Evolutionary conservation across 2,797 vertebrate species (phyloP).

Genomic region (Kryptopterus vitreolus): DNA sequence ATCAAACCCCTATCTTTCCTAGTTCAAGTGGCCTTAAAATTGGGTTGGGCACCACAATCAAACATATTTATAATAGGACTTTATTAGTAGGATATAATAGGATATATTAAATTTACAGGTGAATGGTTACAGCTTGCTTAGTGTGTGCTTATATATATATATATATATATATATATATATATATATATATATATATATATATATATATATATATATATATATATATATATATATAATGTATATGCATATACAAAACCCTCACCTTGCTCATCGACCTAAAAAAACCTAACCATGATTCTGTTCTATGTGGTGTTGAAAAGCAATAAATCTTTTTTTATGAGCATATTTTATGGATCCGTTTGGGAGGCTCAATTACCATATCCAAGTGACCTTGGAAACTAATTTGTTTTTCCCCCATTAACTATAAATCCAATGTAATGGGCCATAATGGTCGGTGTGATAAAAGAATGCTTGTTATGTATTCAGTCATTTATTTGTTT

Average conservation of each 20-base stretch:
- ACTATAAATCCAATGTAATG: conserved; percentile 66
- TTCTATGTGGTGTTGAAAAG: conserved; percentile 57
- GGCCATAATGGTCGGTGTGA: conserved; percentile 59
- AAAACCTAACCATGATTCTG: conserved; percentile 31
- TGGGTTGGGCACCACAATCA: not conserved
- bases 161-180: too few species aligned
- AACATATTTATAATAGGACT: not conserved
- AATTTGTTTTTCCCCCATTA: conserved; percentile 74
- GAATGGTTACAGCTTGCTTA: not conserved
- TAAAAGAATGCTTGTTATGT: conserved; percentile 51
- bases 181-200: too few species aligned
- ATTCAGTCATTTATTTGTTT: conserved; percentile 49
- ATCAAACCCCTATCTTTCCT: too few species aligned
- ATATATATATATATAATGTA: conserved; percentile 3
- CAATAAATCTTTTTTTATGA: conserved; percentile 73
- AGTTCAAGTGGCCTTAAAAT: too few species aligned
- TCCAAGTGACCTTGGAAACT: conserved; percentile 81
- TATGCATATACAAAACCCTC: conserved; percentile 14
- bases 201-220: too few species aligned
- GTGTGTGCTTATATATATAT: not conserved
- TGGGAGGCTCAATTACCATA: conserved; percentile 71
- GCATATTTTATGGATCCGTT: conserved; percentile 73
- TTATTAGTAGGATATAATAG: too few species aligned
- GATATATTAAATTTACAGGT: too few species aligned
- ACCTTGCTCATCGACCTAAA: conserved; percentile 33